phyloP scores from a whole-genome alignment of 2,888 invertebrate species.

The Electrophaes corylata region DNA sequence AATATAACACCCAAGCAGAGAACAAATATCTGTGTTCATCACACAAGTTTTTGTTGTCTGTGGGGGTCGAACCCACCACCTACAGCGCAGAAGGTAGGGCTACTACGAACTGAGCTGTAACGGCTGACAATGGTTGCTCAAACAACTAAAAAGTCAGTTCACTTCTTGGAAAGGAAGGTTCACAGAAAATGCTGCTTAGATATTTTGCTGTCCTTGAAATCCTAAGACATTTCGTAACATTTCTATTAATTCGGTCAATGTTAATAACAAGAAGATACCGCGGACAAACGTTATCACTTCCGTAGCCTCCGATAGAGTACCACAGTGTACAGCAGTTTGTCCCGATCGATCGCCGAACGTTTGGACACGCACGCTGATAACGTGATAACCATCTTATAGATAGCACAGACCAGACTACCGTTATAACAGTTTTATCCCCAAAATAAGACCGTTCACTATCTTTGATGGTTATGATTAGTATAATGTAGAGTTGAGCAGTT shows the following conservation, averaged over 20 bases:
- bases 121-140: too few relatives aligned
- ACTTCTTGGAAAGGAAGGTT: neutral
- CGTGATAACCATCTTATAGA: slow-evolving; percentile 68
- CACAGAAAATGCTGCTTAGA: neutral
- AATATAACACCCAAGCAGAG: too few relatives aligned
- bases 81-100: too few relatives aligned
- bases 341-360: slow-evolving; percentile 55
- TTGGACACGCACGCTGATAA: slow-evolving; percentile 68
- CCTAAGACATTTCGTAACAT: slow-evolving; percentile 29
- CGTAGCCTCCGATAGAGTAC: slow-evolving; percentile 47
- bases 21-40: too few relatives aligned
- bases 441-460: slow-evolving; percentile 51
- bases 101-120: too few relatives aligned
- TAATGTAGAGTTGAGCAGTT: neutral
- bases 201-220: slow-evolving; percentile 12
- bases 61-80: too few relatives aligned
- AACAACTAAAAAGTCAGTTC: neutral
- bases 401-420: slow-evolving; percentile 56
- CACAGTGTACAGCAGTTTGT: slow-evolving; percentile 7
- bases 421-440: slow-evolving; percentile 50
- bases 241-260: slow-evolving; percentile 59
- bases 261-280: slow-evolving; percentile 52
- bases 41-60: too few relatives aligned
- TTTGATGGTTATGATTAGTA: slow-evolving; percentile 1
- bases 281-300: slow-evolving; percentile 54